A percentile compares a stretch with the other conserved stretches of the same genome.
These are phyloP conservation scores for Drosophila paulistorum DNA, from an alignment of 1,140 invertebrate genomes.

Conservation along the genomic window DNA sequence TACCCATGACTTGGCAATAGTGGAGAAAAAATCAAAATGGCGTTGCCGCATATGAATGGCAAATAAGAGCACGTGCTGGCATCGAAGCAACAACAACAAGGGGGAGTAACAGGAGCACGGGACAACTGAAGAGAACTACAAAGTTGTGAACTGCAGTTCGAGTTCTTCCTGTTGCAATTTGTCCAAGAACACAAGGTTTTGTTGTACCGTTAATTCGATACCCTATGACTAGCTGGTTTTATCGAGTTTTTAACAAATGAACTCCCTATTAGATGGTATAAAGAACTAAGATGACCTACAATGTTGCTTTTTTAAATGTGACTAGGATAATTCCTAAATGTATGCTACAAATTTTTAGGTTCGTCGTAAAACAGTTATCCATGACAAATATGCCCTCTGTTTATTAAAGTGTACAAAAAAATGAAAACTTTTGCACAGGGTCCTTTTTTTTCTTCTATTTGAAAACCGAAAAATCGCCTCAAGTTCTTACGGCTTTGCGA, in stretches of 20 bases:
- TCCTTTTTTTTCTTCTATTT: conserved; percentile 31
- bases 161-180: conserved; percentile 30
- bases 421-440: conserved; percentile 9
- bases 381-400: not conserved
- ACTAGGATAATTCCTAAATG: no score
- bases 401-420: not conserved
- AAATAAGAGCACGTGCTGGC: conserved; percentile 44
- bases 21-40: conserved; percentile 55
- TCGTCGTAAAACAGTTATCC: not conserved
- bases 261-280: no score
- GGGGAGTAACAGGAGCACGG: not conserved
- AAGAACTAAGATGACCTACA: no score
- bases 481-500: conserved; percentile 35
- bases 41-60: conserved; percentile 47
- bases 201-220: not conserved
- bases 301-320: no score
- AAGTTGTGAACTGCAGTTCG: conserved; percentile 19
- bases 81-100: conserved; percentile 12
- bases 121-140: not conserved
- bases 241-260: no score
- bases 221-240: not conserved
- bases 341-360: no score
- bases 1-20: conserved; percentile 34
- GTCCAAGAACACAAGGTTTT: not conserved
- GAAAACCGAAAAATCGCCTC: conserved; percentile 48